A percentile compares a stretch with the other conserved stretches of the same genome.
These are phyloP conservation scores for Zaprionus bogoriensis DNA, from an alignment of 2,888 invertebrate genomes.

Conservation along the genomic window DNA sequence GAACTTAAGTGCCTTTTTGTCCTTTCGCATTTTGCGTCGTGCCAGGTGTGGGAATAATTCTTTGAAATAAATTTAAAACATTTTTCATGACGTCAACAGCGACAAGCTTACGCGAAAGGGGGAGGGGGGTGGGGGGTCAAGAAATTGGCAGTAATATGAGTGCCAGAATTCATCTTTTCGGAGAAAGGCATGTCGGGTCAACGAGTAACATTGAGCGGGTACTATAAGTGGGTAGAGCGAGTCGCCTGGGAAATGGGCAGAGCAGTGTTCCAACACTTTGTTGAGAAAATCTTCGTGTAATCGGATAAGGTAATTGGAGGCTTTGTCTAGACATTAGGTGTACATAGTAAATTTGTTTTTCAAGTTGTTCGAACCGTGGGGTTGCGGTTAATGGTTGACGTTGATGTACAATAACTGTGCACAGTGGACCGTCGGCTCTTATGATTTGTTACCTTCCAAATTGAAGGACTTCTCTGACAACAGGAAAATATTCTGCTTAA, in stretches of 20 bases:
- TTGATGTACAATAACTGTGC: slow-evolving; percentile 37
- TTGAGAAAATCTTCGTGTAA: slow-evolving; percentile 80
- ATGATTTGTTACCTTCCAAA: not conserved
- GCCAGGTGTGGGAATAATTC: slow-evolving; percentile 56
- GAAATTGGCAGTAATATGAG: slow-evolving; percentile 57
- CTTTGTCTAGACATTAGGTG: slow-evolving; percentile 82
- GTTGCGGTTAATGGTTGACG: slow-evolving; percentile 26
- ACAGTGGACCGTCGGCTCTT: slow-evolving; percentile 25
- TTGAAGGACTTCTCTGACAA: not conserved
- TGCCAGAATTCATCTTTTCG: slow-evolving; percentile 29
- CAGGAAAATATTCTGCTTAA: not conserved
- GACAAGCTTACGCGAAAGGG: slow-evolving; percentile 45
- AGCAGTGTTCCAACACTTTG: slow-evolving; percentile 46
- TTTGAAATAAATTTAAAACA: slow-evolving; percentile 67
- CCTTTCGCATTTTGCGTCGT: slow-evolving; percentile 31
- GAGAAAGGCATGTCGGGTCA: slow-evolving; percentile 52
- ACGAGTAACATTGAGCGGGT: slow-evolving; percentile 45
- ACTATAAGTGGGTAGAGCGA: too few species aligned
- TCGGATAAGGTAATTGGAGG: slow-evolving; percentile 83
- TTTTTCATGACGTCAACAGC: slow-evolving; percentile 57
- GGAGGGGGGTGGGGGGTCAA: slow-evolving; percentile 3
- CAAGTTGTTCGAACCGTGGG: slow-evolving; percentile 44
- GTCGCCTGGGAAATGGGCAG: too few species aligned
- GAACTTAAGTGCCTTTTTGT: slow-evolving; percentile 74
- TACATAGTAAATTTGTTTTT: slow-evolving; percentile 77